Conservation (phyloP, 2,888 invertebrate genomes). For the Automeris io region DNA sequence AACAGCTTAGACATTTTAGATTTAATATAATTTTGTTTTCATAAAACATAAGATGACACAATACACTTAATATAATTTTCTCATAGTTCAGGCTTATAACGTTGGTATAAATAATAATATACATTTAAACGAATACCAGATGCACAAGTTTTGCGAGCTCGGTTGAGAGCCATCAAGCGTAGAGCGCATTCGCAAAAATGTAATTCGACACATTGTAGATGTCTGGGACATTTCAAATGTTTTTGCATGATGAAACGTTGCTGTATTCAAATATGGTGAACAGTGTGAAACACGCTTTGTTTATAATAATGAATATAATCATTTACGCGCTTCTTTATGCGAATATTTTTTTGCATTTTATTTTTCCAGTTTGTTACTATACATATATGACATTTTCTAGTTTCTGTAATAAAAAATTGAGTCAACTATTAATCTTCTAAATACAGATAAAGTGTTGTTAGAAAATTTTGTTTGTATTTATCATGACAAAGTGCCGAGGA, state of each 20-base stretch:
- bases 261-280: not conserved
- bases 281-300: not conserved
- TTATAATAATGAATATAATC: too few relatives aligned
- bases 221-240: constrained; percentile 10
- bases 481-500: too few relatives aligned
- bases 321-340: too few relatives aligned
- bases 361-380: too few relatives aligned
- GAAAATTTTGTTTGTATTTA: too few relatives aligned
- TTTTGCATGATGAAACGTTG: constrained; percentile 12
- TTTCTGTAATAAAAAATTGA: too few relatives aligned
- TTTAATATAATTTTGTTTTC: not conserved
- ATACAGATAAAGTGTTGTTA: too few relatives aligned
- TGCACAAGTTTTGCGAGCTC: constrained; percentile 16
- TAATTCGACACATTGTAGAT: constrained; percentile 16
- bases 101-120: not conserved
- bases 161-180: constrained; percentile 16
- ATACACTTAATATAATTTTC: not conserved
- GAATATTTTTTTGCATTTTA: too few relatives aligned
- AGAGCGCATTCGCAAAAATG: constrained; percentile 23
- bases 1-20: too few relatives aligned
- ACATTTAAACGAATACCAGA: constrained; percentile 13
- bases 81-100: not conserved
- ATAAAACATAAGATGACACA: not conserved
- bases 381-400: too few relatives aligned
- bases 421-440: too few relatives aligned